Evolutionary conservation across 2,888 invertebrate genomes (phyloP).

Genomic region (Lithosia quadra): DNA sequence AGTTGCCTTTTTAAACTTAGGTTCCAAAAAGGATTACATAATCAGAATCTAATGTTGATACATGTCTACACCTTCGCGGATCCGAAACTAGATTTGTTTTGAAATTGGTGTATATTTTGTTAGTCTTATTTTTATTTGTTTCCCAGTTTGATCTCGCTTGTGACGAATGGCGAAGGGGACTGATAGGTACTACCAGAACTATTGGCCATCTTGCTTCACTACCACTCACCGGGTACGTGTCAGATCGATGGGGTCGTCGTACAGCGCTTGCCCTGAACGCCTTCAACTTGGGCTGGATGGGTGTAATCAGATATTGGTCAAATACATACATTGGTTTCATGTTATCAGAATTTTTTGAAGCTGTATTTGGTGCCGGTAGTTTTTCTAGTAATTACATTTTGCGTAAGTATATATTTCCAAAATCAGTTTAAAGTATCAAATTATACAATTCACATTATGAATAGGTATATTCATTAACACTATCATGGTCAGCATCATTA

Average conservation of each 20-base stretch:
- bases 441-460: no score
- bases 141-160: conserved; percentile 88
- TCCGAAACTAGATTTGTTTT: no score
- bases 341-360: conserved; percentile 90
- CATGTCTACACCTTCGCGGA: no score
- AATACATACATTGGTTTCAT: conserved; percentile 90
- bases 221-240: conserved; percentile 90
- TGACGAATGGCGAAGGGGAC: conserved; percentile 90
- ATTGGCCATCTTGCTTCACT: conserved; percentile 90
- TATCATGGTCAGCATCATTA: no score
- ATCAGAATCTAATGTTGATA: no score
- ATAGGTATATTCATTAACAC: no score
- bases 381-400: conserved; percentile 91
- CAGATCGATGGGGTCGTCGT: no score
- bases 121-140: background rate
- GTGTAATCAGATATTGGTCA: conserved; percentile 90
- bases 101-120: background rate
- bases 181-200: conserved; percentile 91
- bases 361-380: conserved; percentile 90
- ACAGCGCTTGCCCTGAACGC: conserved; percentile 88
- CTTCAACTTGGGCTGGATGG: conserved; percentile 88
- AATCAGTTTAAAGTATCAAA: background rate
- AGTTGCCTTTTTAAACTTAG: no score
- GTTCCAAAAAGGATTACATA: no score
- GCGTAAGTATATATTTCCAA: conserved; percentile 74